Percentiles rank a stretch among this genome's conserved stretches.
Conservation (phyloP, 2,113 vertebrate species). For the Cryptoleucopteryx plumbea region DNA sequence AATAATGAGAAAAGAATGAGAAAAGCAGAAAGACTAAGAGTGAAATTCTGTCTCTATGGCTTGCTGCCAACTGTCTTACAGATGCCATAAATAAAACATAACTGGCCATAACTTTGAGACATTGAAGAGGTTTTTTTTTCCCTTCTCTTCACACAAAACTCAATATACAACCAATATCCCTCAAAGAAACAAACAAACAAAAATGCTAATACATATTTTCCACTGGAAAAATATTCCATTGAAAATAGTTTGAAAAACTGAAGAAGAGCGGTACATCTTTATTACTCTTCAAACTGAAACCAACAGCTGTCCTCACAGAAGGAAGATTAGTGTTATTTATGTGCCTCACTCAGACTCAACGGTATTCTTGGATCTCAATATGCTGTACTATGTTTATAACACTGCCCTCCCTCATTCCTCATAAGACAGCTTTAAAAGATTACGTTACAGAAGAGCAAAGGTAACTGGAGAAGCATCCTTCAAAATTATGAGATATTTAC, state of each 20-base stretch:
- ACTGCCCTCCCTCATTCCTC: background rate
- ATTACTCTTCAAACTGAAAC: background rate
- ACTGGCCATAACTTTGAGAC: background rate
- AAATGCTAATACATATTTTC: background rate
- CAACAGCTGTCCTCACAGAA: slow-evolving; percentile 6
- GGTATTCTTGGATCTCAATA: background rate
- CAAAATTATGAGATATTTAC: background rate
- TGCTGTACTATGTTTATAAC: background rate
- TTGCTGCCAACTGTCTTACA: background rate
- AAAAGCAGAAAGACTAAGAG: background rate
- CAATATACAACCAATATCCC: background rate
- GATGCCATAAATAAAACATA: background rate
- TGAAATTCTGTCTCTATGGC: background rate
- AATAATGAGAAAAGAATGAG: background rate
- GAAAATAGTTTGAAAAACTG: background rate
- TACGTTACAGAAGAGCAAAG: background rate
- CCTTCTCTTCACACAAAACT: background rate
- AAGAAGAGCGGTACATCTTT: background rate
- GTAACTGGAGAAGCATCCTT: background rate
- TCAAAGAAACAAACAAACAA: background rate
- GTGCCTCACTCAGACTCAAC: background rate
- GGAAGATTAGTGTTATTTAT: slow-evolving; percentile 23
- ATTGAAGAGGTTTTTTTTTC: background rate
- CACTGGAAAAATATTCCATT: background rate
- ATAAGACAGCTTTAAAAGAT: background rate